Evolutionary conservation across 2,797 vertebrate species (phyloP).

Genomic region (Saxicola maurus): DNA sequence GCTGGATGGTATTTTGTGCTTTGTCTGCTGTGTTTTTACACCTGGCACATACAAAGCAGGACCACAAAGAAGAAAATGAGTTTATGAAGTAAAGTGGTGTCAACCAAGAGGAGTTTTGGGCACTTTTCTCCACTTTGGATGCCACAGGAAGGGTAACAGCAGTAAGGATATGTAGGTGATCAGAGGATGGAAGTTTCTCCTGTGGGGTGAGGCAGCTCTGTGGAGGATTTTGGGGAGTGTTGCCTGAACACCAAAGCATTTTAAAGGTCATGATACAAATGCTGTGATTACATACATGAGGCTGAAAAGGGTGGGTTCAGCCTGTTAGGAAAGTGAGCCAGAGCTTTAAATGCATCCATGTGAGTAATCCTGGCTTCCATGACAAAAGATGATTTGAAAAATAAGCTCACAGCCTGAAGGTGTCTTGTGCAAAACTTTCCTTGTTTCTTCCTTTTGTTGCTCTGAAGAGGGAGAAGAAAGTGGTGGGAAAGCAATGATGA

Average conservation of each 20-base stretch:
- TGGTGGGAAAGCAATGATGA: conserved; percentile 49
- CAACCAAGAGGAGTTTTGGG: not conserved
- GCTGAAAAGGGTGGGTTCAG: not conserved
- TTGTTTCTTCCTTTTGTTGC: conserved; percentile 44
- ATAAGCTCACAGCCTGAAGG: conserved; percentile 34
- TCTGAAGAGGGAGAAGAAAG: conserved; percentile 33
- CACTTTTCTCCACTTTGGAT: not conserved
- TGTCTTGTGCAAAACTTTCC: conserved; percentile 42
- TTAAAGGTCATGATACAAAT: not conserved
- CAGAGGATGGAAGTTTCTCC: not conserved
- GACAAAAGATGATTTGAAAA: conserved; percentile 19
- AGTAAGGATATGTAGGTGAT: not conserved
- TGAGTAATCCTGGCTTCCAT: conserved; percentile 25
- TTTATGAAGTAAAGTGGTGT: not conserved
- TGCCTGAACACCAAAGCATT: not conserved
- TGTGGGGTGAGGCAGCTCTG: not conserved
- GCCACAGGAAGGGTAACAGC: rapidly evolving
- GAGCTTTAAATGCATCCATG: not conserved
- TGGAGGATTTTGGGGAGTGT: not conserved
- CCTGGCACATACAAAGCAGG: not conserved
- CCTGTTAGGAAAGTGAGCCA: not conserved
- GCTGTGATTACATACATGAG: not conserved
- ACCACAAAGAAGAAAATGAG: not conserved
- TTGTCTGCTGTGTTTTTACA: rapidly evolving
- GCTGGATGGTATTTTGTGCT: not conserved